Conservation (phyloP, 2,797 vertebrate genomes). For the Rhinoraja longicauda region DNA sequence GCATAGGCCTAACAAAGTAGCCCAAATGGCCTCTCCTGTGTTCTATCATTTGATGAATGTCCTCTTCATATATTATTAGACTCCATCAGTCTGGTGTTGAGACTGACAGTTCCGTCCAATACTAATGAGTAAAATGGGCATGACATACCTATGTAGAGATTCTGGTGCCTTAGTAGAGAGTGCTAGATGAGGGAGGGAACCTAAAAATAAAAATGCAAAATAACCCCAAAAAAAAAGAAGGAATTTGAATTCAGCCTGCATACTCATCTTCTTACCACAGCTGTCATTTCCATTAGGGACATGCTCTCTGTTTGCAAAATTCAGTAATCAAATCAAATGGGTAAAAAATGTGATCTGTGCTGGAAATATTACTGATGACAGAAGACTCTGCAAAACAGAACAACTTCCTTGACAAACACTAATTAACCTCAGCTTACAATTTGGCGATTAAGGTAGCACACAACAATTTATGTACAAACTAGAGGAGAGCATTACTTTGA, state of each 20-base stretch:
- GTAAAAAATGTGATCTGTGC: not conserved
- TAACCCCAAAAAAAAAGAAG: no score
- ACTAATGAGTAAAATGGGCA: no score
- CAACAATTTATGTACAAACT: not conserved
- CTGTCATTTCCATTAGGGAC: not conserved
- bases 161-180: no score
- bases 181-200: no score
- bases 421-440: not conserved
- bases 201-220: no score
- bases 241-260: not conserved
- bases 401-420: not conserved
- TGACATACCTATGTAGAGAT: no score
- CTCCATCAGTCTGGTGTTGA: no score
- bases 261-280: not conserved
- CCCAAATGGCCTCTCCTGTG: not conserved
- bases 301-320: not conserved
- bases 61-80: not conserved
- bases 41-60: not conserved
- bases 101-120: no score
- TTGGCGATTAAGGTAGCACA: not conserved
- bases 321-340: constrained; percentile 12
- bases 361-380: not conserved
- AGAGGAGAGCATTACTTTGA: not conserved
- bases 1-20: not conserved
- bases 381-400: not conserved